Percentiles rank a stretch among this genome's conserved stretches.
Conservation (phyloP, 2,113 vertebrate species). For the Rostratula benghalensis region DNA sequence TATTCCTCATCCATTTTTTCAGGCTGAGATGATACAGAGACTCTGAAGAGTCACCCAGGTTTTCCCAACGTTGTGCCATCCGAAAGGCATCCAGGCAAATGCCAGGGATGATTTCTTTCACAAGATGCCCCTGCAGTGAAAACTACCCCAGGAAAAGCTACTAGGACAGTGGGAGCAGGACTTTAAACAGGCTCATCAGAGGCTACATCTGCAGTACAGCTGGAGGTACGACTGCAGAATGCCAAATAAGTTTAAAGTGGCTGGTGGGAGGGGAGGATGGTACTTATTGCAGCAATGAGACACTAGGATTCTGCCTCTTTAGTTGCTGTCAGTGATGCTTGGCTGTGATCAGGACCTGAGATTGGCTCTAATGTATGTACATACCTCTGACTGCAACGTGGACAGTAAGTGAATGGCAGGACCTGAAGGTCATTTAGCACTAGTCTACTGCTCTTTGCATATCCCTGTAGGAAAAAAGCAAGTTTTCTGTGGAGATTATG, state of each 20-base stretch:
- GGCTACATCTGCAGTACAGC: conserved; percentile 30
- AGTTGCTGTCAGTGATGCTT: not conserved
- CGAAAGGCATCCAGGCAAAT: not conserved
- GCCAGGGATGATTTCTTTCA: not conserved
- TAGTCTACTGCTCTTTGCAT: not conserved
- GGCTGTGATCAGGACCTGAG: not conserved
- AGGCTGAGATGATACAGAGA: not conserved
- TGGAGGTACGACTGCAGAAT: not conserved
- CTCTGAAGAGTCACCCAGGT: not conserved
- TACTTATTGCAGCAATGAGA: not conserved
- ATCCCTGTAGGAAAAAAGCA: not conserved
- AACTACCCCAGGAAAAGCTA: not conserved
- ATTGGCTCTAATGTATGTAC: not conserved
- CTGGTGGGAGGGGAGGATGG: not conserved
- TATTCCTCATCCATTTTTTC: not conserved
- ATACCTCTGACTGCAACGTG: rapidly evolving
- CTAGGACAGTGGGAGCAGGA: not conserved
- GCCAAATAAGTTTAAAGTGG: not conserved
- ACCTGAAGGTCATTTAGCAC: not conserved
- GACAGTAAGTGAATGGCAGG: not conserved
- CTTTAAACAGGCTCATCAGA: not conserved
- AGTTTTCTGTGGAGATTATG: not conserved
- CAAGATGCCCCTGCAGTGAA: not conserved
- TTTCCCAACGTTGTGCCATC: not conserved
- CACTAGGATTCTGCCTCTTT: not conserved